phyloP scores from a whole-genome alignment of 2,888 invertebrate species.

The Plebejus melissa region DNA sequence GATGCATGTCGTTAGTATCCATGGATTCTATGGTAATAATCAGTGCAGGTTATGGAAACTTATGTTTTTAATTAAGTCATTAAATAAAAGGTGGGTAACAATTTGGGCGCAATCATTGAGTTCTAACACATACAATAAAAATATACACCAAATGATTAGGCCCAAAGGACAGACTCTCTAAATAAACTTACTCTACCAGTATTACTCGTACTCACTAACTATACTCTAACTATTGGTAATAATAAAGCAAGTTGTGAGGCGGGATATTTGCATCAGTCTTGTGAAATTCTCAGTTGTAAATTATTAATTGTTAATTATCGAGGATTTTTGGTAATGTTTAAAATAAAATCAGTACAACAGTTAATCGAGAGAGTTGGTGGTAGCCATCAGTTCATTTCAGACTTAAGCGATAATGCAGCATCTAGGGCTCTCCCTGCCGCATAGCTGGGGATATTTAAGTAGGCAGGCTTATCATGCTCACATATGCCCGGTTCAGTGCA shows the following conservation, averaged over 20 bases:
- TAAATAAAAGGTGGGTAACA: constrained; percentile 51
- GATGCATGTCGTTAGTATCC: constrained; percentile 49
- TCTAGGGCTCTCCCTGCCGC: constrained; percentile 68
- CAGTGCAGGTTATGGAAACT: constrained; percentile 13
- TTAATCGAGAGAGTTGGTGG: constrained; percentile 35
- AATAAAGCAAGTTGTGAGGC: constrained; percentile 80
- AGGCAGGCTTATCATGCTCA: constrained; percentile 76
- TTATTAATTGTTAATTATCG: constrained; percentile 61
- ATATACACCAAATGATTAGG: constrained; percentile 17
- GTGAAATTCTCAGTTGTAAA: constrained; percentile 76
- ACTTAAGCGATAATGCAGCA: constrained; percentile 71
- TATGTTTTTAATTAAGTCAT: constrained; percentile 42
- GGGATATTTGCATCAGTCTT: constrained; percentile 80
- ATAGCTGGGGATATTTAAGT: constrained; percentile 74
- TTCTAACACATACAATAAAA: constrained; percentile 25
- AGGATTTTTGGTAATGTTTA: constrained; percentile 71
- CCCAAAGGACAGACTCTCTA: constrained; percentile 16
- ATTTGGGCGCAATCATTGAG: constrained; percentile 52
- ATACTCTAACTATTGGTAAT: constrained; percentile 75
- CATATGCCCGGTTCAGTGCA: constrained; percentile 72
- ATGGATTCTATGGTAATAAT: constrained; percentile 29
- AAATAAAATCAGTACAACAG: constrained; percentile 46
- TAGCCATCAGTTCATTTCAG: constrained; percentile 69
- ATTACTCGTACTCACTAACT: constrained; percentile 67
- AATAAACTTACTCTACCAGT: constrained; percentile 37